Evolutionary conservation across 2,113 vertebrate genomes (phyloP).

Genomic region (mouse (Mus musculus)): DNA sequence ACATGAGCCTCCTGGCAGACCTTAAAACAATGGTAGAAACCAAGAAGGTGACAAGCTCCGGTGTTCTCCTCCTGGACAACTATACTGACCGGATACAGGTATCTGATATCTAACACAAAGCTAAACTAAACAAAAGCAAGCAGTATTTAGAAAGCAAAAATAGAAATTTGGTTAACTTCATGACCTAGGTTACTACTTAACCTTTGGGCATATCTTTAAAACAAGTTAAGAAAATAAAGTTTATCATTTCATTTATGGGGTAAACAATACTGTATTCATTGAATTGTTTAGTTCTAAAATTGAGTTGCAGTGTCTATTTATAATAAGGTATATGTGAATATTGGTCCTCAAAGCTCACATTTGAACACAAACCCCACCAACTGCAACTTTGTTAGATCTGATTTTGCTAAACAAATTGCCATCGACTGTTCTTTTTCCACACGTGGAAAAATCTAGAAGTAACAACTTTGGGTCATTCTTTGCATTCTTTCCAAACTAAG

Average conservation of each 20-base stretch:
- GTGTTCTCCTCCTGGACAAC: conserved; percentile 97
- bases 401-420: conserved; percentile 58
- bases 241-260: conserved; percentile 46
- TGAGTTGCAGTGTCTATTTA: conserved; percentile 33
- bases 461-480: conserved; percentile 67
- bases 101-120: neutral
- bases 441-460: conserved; percentile 61
- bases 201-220: conserved; percentile 37
- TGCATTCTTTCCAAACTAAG: conserved; percentile 65
- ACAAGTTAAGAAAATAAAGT: conserved; percentile 33
- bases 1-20: conserved; percentile 97
- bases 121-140: neutral
- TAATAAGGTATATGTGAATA: conserved; percentile 21
- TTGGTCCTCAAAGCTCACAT: neutral
- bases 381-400: conserved; percentile 23
- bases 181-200: neutral
- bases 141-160: neutral
- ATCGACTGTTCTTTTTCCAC: conserved; percentile 51
- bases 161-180: neutral
- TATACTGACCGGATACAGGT: conserved; percentile 99
- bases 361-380: conserved; percentile 36
- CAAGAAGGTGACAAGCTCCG: conserved; percentile 98
- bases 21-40: conserved; percentile 99
- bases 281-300: conserved; percentile 65
- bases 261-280: conserved; percentile 33